Base-by-base conservation (phyloP, 2,113 vertebrate genomes). In the Coracopsis vasa region DNA sequence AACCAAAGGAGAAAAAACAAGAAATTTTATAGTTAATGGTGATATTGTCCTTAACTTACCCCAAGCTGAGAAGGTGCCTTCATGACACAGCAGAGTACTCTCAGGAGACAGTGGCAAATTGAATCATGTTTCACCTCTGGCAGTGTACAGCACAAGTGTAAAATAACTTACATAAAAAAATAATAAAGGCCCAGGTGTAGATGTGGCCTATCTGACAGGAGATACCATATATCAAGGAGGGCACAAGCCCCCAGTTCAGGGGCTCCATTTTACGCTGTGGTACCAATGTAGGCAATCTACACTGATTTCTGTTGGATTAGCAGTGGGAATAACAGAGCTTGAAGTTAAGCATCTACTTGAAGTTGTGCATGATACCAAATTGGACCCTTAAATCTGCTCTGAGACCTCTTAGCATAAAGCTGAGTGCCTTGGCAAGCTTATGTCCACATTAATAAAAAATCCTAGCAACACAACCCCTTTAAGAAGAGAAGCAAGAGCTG, bases 351-450 rank as follows among this genome's bases (percentile, higher is more conserved):
- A 65, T 69, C 67, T 84, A 54, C 47, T 62, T 61, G 50, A 92
- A 86, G 47, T 83, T 86, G 56, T 44, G 16, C 5, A 7, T 21
- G 73, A 81, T 51, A 84, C 56, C 51, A 64, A 86, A 93, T 2
- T 67, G 56, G 80, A 61, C 86, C 47, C 88, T 93, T 84, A 81
- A 90, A 73, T 88, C 92, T 83, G 65, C 47, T 86, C 56, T 61
- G 86, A 86, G 95, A 47, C 92, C 39, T 83, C 94, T 93, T 95
- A 95, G 67, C 47, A 28, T 56, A 91, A 95, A 88, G 75, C 89
- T 69, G 78, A 96, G 41, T 82, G 84, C 83, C 90, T 96, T 86
- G 71, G 80, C 90, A 90, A 93, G 95, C 94, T 96, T 78, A 86
- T 29, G 92, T 74, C 80, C 77, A 84, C 72, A 39, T 74, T 25